Percentiles rank a stretch among this genome's conserved stretches.
phyloP scores from a whole-genome alignment of 2,888 invertebrate genomes.

The Endotricha flammealis region DNA sequence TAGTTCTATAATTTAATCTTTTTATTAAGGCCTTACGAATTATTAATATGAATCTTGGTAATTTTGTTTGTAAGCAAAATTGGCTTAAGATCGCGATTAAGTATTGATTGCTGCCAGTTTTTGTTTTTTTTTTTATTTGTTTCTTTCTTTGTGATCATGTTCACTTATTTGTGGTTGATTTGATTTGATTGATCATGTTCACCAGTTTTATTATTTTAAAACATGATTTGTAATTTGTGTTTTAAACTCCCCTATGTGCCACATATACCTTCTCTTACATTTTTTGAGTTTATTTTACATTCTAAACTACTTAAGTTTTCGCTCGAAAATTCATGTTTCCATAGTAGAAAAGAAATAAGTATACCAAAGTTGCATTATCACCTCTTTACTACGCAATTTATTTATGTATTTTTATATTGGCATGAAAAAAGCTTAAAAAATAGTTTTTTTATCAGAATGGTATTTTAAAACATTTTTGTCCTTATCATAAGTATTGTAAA shows the following conservation, averaged over 20 bases:
- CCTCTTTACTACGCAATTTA: too few relatives aligned
- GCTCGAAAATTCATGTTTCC: not conserved
- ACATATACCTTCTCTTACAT: not conserved
- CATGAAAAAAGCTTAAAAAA: too few relatives aligned
- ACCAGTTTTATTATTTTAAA: not conserved
- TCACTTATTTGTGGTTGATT: too few relatives aligned
- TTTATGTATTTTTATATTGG: too few relatives aligned
- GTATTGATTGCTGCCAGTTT: constrained; percentile 22
- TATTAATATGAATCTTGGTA: constrained; percentile 57
- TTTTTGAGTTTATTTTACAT: too few relatives aligned
- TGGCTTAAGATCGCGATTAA: constrained; percentile 62
- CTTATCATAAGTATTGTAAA: not conserved
- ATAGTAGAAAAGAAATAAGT: not conserved
- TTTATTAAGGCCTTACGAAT: constrained; percentile 20
- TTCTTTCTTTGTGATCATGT: constrained; percentile 15
- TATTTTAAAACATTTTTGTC: not conserved
- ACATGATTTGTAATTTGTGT: not conserved
- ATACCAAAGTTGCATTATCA: constrained; percentile 5
- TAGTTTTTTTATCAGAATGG: not conserved
- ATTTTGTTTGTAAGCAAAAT: constrained; percentile 73
- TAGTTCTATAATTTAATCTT: constrained; percentile 13
- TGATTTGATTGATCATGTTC: too few relatives aligned
- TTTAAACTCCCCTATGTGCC: not conserved
- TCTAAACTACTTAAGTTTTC: too few relatives aligned
- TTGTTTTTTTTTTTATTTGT: constrained; percentile 19